Evolutionary conservation across 2,113 vertebrate genomes (phyloP), one percentile per base, ranked within the genome.

Genomic region (Rhinichthys klamathensis): DNA sequence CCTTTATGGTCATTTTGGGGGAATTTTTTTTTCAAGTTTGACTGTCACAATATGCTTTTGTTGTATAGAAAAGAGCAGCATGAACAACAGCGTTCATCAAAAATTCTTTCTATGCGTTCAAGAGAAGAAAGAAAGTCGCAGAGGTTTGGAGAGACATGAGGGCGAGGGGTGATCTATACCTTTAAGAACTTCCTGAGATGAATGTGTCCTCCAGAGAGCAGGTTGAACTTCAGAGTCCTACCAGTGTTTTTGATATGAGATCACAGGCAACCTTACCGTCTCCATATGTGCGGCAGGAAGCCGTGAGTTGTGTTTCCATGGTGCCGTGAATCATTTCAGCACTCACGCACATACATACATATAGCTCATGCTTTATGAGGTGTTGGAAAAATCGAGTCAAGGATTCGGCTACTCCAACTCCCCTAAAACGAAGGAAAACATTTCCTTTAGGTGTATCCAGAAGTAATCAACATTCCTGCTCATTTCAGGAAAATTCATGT

Each of bases 211-310:
- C 78, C 30, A 49, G 78, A 81, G 76, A 69, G 23, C 61, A 41
- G 63, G 12, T 72, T 79, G 30, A 78, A 80, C 54, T 69, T 80
- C 35, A 49, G 49, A 80, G 51, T 38, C n/a, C 41, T 46, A 38
- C 73, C n/a, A 32, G 15, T 87, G 69, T 84, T 73, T 83, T 80
- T 81, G 69, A 84, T 86, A 75, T 86, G 84, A 88, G 84, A 88
- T 88, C 84, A 88, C 58, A 86, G 79, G 84, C 69, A 69, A 54
- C 58, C 54, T 75, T 77, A 80, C 67, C 54, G 63, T 80, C 75
- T 74, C 77, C 87, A 73, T 70, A 83, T 88, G 85, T 84, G 85
- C 63, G 35, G 58, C 85, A 82, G 78, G 69, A 86, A 63, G 67
- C 11, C 27, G 73, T 41, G 73, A 84, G 85, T 77, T 83, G 65